phyloP scores from a whole-genome alignment of 2,113 vertebrate genomes.

The Ondatra zibethicus region DNA sequence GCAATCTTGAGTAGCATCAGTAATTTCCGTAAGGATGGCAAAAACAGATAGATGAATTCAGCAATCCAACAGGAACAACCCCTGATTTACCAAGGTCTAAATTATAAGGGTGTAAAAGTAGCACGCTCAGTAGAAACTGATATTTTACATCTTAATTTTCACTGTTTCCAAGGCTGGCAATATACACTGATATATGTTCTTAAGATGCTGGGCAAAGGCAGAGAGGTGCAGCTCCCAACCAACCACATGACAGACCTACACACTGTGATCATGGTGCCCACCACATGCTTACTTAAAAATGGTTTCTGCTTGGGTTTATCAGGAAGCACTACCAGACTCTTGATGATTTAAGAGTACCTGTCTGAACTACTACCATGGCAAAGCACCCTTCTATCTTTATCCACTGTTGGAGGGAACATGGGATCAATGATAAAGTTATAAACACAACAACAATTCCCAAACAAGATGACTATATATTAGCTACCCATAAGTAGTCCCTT shows the following conservation, averaged over 20 bases:
- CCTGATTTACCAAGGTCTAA: neutral
- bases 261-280: neutral
- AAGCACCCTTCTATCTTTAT: neutral
- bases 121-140: neutral
- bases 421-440: neutral
- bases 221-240: neutral
- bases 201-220: neutral
- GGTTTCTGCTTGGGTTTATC: neutral
- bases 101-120: neutral
- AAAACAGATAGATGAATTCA: neutral
- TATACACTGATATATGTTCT: neutral
- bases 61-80: neutral
- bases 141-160: neutral
- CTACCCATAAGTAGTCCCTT: neutral
- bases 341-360: constrained; percentile 6
- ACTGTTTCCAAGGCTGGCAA: neutral
- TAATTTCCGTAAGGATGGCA: constrained; percentile 9
- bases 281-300: neutral
- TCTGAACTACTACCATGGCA: neutral
- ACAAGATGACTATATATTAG: neutral
- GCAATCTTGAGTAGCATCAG: neutral
- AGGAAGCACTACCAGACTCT: constrained; percentile 6
- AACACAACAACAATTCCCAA: neutral
- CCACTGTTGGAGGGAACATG: neutral
- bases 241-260: neutral